Base-by-base conservation (phyloP, 2,797 vertebrate species). In the Tiaroga cobitis region DNA sequence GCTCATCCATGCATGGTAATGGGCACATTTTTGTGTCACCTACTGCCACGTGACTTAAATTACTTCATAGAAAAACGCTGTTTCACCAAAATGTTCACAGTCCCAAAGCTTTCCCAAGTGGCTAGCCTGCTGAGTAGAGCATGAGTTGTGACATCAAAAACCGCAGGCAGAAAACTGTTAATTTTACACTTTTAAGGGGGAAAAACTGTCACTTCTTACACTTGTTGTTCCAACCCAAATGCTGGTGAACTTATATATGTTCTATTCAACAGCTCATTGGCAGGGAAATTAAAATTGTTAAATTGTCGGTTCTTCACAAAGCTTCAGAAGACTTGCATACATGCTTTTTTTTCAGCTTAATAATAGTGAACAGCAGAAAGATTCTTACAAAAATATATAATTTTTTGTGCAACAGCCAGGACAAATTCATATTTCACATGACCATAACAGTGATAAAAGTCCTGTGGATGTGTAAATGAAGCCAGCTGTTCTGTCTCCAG, bases 401-500 rank as follows among this genome's bases (percentile, higher is more conserved):
- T 8, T 37, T 19, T 37, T 37, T 39, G 9, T 37, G 19, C 32
- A 15, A 61, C 15, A 77, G 5, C 37, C 37, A 37, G 34, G 41
- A 19, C 24, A 11, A n/a, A 61, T 78, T 26, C 75, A 78, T 37
- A 65, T 29, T 51, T n/a, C 7, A 49, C 26, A 24, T 49, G 41
- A 65, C 32, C 24, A 46, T 0, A 8, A 24, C 5, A 4, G 8
- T 77, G 75, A 19, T 29, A 61, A 41, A 61, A 61, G 37, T 78
- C 41, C 21, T n/a, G 26, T 63, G 56, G 34, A 74, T 34, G 69
- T 82, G 81, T 82, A 67, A 83, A 83, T 76, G 24, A 59, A 67
- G 5, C 19, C 87, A 90, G 88, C 37, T 90, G 88, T 88, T 77
- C 19, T 80, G 74, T 65, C 76, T 29, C 61, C 79, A 67, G n/a